Evolutionary conservation across 2,113 vertebrate genomes (phyloP), one percentile per base, ranked within the genome.

Genomic region (Oceanodroma tethys): DNA sequence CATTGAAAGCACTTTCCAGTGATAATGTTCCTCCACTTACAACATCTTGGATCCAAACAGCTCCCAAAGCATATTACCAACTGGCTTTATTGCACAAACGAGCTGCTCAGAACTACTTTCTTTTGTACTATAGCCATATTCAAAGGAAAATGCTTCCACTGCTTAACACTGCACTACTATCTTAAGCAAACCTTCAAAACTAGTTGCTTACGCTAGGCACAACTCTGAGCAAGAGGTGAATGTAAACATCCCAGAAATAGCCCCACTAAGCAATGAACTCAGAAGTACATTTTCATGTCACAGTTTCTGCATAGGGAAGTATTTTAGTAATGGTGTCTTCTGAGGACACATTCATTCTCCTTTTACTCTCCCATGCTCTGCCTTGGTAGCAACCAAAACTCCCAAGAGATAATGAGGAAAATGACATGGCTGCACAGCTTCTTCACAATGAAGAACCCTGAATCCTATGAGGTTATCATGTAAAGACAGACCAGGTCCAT

Each of bases 161-260:
- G 68, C 76, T 71, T 80, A 71, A 91, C 67, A 66, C 23, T n/a
- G 48, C 47, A 43, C 32, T 71, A 55, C 59, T 78, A 73, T 81
- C 79, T 92, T 81, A 71, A 90, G 72, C 25, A 93, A 90, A 93
- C 17, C 67, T 93, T 80, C 58, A 75, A 59, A 94, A 53, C 81
- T 76, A 45, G 40, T 42, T 89, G 68, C 81, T 94, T 80, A 73
- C 58, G 67, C 47, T 38, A 84, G 70, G 73, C 65, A 71, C 47
- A 81, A 29, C 34, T 94, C 60, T 81, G 70, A 93, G 32, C 26
- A 80, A 85, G 67, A 90, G 75, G 72, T 72, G 75, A 91, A n/a
- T 48, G 29, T 58, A 90, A 97, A 94, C 59, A 83, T 50, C 32
- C 81, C 59, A 90, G 88, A 90, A 94, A 94, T 47, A 94, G 67